Base-by-base conservation (phyloP, 1,140 invertebrate genomes). In the Trissolcus basalis region DNA sequence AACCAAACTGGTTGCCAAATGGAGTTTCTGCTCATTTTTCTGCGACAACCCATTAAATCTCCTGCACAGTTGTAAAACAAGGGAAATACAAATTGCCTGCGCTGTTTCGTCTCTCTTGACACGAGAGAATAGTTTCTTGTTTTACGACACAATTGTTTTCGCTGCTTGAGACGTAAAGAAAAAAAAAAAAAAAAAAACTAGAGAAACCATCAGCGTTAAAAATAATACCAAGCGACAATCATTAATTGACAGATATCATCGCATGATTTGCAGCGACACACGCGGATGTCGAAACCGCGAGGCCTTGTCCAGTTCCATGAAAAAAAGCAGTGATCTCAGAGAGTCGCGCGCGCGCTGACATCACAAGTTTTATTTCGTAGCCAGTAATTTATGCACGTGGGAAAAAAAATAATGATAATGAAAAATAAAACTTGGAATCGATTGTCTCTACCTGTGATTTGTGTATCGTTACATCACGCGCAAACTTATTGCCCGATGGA, bases 291-390 rank as follows among this genome's bases (percentile, higher is more conserved):
- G 60, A 65, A 58, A 61, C 7, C 2, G 33, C 41, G 19, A 72
- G 69, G 27, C 69, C 69, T 64, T 65, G 11, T 27, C 47, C 47
- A 43, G 41, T 71, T 64, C 50, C 19, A 55, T 72, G 61, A 47
- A 70, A 71, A 64, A 64, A 41, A 53, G 2, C 36, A 3, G 36
- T 72, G 69, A 65, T 65, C 70, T 73, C 61, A 73, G 61, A 65
- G 4, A 54, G 19, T 27, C 19, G 19, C 19, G 19, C 19, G 19
- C 10, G 60, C 54, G 32, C 44, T 72, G 59, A 72, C 69, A 72
- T 72, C 59, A 72, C 47, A n/a, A 39, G 36, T 39, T 9, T 39
- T n/a, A 11, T n/a, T 39, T 9, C 36, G 9, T 8, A 3, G 19
- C 19, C 1, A 27, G 19, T 6, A 6, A 27, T 27, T 27, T 27